phyloP scores from a whole-genome alignment of 2,797 vertebrate species.

The Taenioides sp. region DNA sequence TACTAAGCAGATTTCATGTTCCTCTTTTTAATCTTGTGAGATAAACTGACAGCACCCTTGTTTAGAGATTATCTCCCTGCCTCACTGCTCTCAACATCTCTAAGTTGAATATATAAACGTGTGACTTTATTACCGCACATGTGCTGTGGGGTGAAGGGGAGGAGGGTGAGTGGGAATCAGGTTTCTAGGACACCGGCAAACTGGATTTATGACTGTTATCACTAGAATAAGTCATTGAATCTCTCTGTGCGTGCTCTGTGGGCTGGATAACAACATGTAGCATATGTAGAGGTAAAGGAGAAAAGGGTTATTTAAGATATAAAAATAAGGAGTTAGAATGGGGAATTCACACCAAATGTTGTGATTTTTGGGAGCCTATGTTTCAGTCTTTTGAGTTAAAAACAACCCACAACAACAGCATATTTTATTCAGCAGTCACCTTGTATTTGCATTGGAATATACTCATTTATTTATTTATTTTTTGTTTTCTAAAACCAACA shows the following conservation, averaged over 20 bases:
- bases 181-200: slow-evolving; percentile 52
- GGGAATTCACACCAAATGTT: background rate
- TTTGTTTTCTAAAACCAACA: background rate
- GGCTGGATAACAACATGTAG: slow-evolving; percentile 16
- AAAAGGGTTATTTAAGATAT: background rate
- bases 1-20: slow-evolving; percentile 8
- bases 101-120: slow-evolving; percentile 55
- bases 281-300: slow-evolving; percentile 12
- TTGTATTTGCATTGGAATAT: background rate
- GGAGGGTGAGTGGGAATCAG: slow-evolving; percentile 26
- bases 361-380: background rate
- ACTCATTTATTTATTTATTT: background rate
- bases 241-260: slow-evolving; percentile 13
- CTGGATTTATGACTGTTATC: slow-evolving; percentile 53
- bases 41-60: slow-evolving; percentile 37
- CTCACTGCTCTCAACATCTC: slow-evolving; percentile 30
- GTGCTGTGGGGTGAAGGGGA: slow-evolving; percentile 22
- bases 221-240: slow-evolving; percentile 47
- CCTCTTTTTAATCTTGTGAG: slow-evolving; percentile 15
- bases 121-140: slow-evolving; percentile 55
- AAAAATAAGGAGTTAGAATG: background rate
- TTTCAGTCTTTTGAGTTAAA: background rate
- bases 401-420: background rate
- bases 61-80: slow-evolving; percentile 48
- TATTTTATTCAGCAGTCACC: background rate